phyloP scores from a whole-genome alignment of 1,140 invertebrate genomes.

The Chrysoperla carnea region DNA sequence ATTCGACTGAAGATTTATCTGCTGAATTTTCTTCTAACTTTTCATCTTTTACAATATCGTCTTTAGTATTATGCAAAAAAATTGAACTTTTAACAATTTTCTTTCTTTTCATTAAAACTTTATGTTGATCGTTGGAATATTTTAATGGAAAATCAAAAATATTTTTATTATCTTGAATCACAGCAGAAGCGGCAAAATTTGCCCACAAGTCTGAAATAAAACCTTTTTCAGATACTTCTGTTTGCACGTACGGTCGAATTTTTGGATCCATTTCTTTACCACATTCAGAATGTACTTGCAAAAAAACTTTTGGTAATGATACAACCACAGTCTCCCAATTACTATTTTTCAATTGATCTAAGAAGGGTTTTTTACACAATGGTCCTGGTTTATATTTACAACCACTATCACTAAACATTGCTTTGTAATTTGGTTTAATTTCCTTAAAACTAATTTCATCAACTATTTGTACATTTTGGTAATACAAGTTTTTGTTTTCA shows the following conservation, averaged over 20 bases:
- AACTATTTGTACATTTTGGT: background rate
- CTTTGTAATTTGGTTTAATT: too few species aligned
- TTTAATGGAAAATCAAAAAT: conserved; percentile 17
- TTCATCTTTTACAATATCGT: too few species aligned
- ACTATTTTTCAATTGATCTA: conserved; percentile 7
- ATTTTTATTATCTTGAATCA: conserved; percentile 9
- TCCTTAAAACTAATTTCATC: too few species aligned
- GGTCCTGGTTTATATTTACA: conserved; percentile 20
- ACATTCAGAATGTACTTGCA: conserved; percentile 18
- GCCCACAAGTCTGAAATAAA: conserved; percentile 15
- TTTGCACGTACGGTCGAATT: too few species aligned
- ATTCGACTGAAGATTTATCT: background rate
- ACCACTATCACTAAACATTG: conserved; percentile 1
- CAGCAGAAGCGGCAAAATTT: conserved; percentile 19
- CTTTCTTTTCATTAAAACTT: conserved; percentile 10
- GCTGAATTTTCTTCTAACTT: background rate
- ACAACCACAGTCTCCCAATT: conserved; percentile 14
- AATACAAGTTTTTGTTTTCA: background rate
- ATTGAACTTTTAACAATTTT: too few species aligned
- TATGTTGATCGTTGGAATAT: conserved; percentile 14
- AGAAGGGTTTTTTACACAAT: conserved; percentile 16
- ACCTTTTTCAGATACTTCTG: too few species aligned
- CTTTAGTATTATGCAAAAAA: too few species aligned
- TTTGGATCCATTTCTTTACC: conserved; percentile 14
- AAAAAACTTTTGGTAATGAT: conserved; percentile 16